These are phyloP conservation scores for Callipepla californica DNA, from an alignment of 2,113 vertebrate genomes.

Conservation along the genomic window DNA sequence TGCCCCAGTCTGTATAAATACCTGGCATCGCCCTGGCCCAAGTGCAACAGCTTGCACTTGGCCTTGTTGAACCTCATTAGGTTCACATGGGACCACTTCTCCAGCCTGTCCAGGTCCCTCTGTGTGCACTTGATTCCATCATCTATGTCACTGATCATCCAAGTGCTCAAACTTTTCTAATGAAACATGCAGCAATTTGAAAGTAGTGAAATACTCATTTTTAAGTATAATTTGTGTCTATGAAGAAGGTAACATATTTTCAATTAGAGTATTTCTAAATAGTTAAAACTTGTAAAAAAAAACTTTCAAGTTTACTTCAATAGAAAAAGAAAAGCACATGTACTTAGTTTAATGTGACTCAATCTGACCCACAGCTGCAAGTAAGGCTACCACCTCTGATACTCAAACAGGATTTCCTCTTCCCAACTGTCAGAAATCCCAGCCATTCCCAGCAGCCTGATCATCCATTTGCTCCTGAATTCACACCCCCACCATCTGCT, in stretches of 20 bases:
- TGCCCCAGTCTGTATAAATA: too few relatives aligned
- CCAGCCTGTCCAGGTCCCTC: too few relatives aligned
- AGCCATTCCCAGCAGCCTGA: rapidly evolving
- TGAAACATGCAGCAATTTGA: background rate
- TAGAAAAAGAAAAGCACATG: background rate
- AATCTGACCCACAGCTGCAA: background rate
- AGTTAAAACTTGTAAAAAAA: background rate
- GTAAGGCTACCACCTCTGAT: background rate
- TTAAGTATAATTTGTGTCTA: background rate
- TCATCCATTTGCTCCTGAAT: background rate
- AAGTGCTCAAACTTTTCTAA: background rate
- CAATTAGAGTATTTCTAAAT: background rate
- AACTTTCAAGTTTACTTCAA: background rate
- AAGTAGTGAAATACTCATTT: background rate
- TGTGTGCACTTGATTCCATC: too few relatives aligned
- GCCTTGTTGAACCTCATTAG: too few relatives aligned
- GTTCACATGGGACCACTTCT: too few relatives aligned
- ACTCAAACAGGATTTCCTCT: background rate
- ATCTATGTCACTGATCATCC: background rate
- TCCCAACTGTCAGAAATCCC: background rate
- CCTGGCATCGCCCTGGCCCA: too few relatives aligned
- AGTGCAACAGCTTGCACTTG: too few relatives aligned
- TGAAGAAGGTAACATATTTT: background rate
- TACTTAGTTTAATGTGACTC: background rate
- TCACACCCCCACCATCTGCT: background rate